A percentile compares a stretch with the other conserved stretches of the same genome.
Evolutionary conservation across 2,113 vertebrate species (phyloP).

Genomic region (Poeciliopsis occidentalis): DNA sequence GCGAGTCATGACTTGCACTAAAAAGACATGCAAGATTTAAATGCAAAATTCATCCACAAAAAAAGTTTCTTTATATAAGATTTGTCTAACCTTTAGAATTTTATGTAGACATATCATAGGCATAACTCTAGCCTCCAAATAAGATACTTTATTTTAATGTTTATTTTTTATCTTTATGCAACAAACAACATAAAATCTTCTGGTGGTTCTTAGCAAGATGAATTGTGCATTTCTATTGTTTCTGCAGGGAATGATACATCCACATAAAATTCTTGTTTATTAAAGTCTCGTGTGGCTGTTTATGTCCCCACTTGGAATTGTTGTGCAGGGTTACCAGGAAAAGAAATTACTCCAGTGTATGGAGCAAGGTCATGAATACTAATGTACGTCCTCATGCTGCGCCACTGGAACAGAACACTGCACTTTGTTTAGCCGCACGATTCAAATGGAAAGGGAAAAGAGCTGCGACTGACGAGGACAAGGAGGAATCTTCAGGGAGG

Average conservation of each 20-base stretch:
- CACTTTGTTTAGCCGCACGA: constrained; percentile 19
- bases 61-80: not conserved
- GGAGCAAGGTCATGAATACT: constrained; percentile 26
- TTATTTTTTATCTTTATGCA: not conserved
- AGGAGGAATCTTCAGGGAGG: constrained; percentile 37
- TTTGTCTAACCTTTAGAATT: not conserved
- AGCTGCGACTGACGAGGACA: constrained; percentile 29
- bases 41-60: not conserved
- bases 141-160: not conserved
- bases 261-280: constrained; percentile 36
- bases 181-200: constrained; percentile 15
- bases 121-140: not conserved
- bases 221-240: constrained; percentile 39
- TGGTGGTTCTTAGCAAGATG: constrained; percentile 27
- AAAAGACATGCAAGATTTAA: constrained; percentile 6
- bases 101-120: not conserved
- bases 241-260: constrained; percentile 14
- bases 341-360: constrained; percentile 37
- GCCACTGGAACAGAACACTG: constrained; percentile 15
- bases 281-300: constrained; percentile 23
- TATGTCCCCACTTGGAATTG: constrained; percentile 27
- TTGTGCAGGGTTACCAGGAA: constrained; percentile 30
- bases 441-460: constrained; percentile 27
- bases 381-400: constrained; percentile 22
- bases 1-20: constrained; percentile 36